Conservation (phyloP, 2,113 vertebrate genomes). For the Diadophis punctatus region DNA sequence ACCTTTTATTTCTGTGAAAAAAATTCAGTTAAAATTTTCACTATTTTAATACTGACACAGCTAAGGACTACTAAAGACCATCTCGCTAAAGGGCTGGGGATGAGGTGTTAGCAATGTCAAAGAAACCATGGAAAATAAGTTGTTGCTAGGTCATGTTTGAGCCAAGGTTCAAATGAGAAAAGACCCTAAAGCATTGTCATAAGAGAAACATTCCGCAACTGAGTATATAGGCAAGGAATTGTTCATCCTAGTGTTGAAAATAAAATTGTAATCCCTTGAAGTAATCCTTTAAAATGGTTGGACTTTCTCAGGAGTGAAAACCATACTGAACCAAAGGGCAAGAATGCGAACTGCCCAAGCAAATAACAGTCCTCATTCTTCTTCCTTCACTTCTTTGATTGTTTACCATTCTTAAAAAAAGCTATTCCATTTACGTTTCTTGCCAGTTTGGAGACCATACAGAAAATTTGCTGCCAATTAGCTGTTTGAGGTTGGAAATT, state of each 20-base stretch:
- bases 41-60: neutral
- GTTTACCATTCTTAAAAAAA: neutral
- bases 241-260: neutral
- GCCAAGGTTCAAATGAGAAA: neutral
- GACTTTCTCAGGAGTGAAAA: neutral
- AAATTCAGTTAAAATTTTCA: neutral
- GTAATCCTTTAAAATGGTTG: neutral
- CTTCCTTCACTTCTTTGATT: neutral
- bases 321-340: neutral
- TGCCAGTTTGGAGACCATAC: neutral
- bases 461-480: neutral
- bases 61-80: neutral
- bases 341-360: neutral
- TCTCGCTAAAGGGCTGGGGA: neutral
- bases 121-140: too few species aligned
- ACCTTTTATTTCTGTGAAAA: neutral
- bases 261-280: neutral
- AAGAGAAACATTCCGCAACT: rapidly evolving
- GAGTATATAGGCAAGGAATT: neutral
- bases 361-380: neutral
- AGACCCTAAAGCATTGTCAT: neutral
- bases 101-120: too few species aligned
- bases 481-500: neutral
- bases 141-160: too few species aligned
- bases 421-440: rapidly evolving